These are phyloP conservation scores for Caenorhabditis japonica DNA, from an alignment of 2,888 invertebrate genomes.

Conservation along the genomic window DNA sequence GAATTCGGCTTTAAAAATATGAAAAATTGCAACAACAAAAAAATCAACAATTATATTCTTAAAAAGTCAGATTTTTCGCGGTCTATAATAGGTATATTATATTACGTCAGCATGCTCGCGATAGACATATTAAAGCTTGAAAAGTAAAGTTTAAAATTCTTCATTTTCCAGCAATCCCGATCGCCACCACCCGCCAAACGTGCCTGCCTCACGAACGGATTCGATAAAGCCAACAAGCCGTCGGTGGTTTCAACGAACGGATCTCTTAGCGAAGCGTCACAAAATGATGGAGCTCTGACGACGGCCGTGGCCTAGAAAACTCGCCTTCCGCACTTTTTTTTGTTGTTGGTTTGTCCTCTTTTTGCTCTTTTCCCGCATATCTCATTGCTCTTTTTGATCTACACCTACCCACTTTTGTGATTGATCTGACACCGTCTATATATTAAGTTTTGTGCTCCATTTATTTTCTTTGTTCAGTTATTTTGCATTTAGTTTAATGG, in stretches of 20 bases:
- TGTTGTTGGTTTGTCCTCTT: neutral
- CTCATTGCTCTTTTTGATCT: constrained; percentile 14
- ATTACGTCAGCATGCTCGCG: too few relatives aligned
- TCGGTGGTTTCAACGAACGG: constrained; percentile 41
- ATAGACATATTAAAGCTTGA: too few relatives aligned
- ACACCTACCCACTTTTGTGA: too few relatives aligned
- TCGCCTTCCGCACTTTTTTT: neutral
- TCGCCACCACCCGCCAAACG: constrained; percentile 57
- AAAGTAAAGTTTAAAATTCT: too few relatives aligned
- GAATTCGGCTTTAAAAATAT: too few relatives aligned
- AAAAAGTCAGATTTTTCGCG: too few relatives aligned
- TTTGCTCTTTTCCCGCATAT: neutral
- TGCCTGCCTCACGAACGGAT: constrained; percentile 58
- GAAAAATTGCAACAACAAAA: too few relatives aligned
- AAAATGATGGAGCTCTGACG: constrained; percentile 51
- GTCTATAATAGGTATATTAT: too few relatives aligned
- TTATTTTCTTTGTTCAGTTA: constrained; percentile 4
- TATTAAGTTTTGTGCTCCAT: too few relatives aligned
- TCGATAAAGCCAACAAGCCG: constrained; percentile 51
- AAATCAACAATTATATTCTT: too few relatives aligned
- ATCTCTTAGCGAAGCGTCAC: constrained; percentile 26
- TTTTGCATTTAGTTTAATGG: neutral
- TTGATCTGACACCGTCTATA: too few relatives aligned
- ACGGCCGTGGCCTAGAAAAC: constrained; percentile 53
- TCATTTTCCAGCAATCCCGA: constrained; percentile 43